Evolutionary conservation across 2,888 invertebrate genomes (phyloP).

Genomic region (Ecdyonurus torrentis): DNA sequence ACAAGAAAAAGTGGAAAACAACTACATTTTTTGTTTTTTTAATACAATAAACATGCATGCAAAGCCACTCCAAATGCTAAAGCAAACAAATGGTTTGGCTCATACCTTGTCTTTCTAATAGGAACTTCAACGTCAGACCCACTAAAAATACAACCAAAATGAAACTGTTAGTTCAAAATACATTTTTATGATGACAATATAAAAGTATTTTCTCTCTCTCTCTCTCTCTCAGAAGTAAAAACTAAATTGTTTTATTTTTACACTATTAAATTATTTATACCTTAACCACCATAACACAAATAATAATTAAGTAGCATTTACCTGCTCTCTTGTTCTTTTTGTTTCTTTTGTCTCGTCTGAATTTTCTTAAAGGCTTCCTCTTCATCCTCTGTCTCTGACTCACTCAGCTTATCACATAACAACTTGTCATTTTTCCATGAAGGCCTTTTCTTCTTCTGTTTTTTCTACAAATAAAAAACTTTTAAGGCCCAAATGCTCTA

Average conservation of each 20-base stretch:
- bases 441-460: constrained; percentile 3
- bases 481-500: neutral
- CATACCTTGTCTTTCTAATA: constrained; percentile 1
- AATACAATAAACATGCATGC: too few relatives aligned
- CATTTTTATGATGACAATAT: neutral
- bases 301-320: too few relatives aligned
- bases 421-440: constrained; percentile 12
- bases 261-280: too few relatives aligned
- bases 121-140: constrained; percentile 9
- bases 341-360: constrained; percentile 9
- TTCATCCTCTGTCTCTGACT: constrained; percentile 21
- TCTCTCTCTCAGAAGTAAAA: neutral
- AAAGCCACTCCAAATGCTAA: too few relatives aligned
- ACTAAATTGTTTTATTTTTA: neutral
- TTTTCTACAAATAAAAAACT: constrained; percentile 3
- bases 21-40: too few relatives aligned
- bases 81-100: neutral
- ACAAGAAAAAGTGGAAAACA: too few relatives aligned
- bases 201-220: neutral
- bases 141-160: constrained; percentile 2
- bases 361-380: constrained; percentile 16
- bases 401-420: constrained; percentile 16
- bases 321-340: constrained; percentile 3
- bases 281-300: too few relatives aligned
- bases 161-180: neutral